A percentile compares a stretch with the other conserved stretches of the same genome.
Evolutionary conservation across 2,888 invertebrate genomes (phyloP).

Genomic region (Drosophila sordidula): DNA sequence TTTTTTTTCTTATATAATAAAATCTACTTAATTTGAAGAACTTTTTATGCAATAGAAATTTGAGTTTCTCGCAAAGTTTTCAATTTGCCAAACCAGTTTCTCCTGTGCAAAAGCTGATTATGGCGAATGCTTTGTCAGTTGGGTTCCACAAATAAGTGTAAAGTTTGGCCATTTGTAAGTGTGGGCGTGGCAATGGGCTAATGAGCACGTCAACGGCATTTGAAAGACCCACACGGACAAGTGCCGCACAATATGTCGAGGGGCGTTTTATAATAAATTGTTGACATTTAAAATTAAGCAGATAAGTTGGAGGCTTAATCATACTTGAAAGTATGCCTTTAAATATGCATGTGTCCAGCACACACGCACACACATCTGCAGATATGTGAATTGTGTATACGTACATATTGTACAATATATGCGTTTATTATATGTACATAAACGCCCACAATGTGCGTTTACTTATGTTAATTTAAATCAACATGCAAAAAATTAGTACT

Average conservation of each 20-base stretch:
- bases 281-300: conserved; percentile 68
- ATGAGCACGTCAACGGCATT: conserved; percentile 41
- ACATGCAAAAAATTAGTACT: conserved; percentile 74
- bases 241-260: conserved; percentile 30
- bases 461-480: conserved; percentile 78
- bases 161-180: background rate
- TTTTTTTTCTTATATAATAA: background rate
- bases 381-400: background rate
- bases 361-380: background rate
- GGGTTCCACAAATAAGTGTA: background rate
- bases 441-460: conserved; percentile 45
- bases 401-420: background rate
- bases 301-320: conserved; percentile 32
- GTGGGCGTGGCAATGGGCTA: conserved; percentile 22
- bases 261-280: conserved; percentile 56
- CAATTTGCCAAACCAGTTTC: background rate
- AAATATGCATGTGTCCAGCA: conserved; percentile 40
- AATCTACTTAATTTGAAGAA: too few relatives aligned
- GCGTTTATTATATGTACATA: background rate
- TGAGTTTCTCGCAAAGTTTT: background rate
- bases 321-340: conserved; percentile 26
- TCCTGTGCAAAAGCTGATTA: background rate
- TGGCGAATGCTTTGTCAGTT: background rate
- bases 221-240: conserved; percentile 13
- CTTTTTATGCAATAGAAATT: background rate